phyloP scores from a whole-genome alignment of 2,888 invertebrate genomes.

The Monopis laevigella region DNA sequence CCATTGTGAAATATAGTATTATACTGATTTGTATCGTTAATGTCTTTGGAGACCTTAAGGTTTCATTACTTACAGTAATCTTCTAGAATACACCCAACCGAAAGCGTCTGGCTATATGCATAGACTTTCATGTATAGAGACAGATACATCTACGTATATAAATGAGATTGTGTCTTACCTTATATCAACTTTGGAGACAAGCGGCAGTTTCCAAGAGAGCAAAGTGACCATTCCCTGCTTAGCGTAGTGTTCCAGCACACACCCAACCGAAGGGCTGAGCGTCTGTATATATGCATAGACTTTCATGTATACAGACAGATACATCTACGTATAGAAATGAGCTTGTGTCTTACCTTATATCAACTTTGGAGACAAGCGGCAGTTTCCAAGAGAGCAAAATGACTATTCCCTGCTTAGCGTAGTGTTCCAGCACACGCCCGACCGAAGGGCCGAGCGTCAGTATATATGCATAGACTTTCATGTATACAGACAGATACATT shows the following conservation, averaged over 20 bases:
- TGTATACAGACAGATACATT: no score
- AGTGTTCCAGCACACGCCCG: constrained; percentile 78
- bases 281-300: constrained; percentile 94
- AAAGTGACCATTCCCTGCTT: constrained; percentile 74
- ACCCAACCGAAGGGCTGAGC: constrained; percentile 79
- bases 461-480: constrained; percentile 93
- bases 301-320: no score
- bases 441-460: constrained; percentile 84
- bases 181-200: constrained; percentile 89
- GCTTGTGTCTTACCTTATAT: constrained; percentile 76
- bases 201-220: constrained; percentile 86
- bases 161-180: no score
- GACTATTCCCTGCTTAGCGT: constrained; percentile 71
- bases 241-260: constrained; percentile 76
- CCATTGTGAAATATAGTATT: no score
- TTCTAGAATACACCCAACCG: no score
- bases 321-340: no score
- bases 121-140: no score
- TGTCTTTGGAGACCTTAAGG: no score
- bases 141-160: no score
- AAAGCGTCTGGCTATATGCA: no score
- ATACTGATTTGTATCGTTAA: no score
- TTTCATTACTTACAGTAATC: no score
- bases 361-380: constrained; percentile 86
- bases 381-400: constrained; percentile 85